Conservation (phyloP, 2,113 vertebrate genomes). For the Dendrocopos noguchii region DNA sequence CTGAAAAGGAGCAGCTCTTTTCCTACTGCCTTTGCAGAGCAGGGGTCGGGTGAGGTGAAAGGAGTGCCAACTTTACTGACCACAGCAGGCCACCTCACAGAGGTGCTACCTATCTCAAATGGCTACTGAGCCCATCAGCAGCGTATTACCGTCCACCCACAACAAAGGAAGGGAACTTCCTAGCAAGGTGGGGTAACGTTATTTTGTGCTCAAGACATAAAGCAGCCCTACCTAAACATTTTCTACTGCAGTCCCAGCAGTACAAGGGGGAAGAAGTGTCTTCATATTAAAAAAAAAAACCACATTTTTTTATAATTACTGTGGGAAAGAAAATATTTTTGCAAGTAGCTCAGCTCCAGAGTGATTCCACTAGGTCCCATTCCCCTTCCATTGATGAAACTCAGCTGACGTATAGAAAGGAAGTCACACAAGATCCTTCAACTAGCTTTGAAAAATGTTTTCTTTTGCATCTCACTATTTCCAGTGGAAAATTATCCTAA, state of each 20-base stretch:
- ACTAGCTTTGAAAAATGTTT: background rate
- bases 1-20: background rate
- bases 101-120: background rate
- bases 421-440: background rate
- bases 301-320: background rate
- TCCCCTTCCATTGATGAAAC: background rate
- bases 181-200: background rate
- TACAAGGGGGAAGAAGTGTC: background rate
- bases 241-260: background rate
- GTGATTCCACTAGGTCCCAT: background rate
- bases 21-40: background rate
- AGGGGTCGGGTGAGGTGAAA: background rate
- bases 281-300: background rate
- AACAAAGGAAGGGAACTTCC: background rate
- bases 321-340: background rate
- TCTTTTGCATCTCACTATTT: background rate
- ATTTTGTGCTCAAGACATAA: background rate
- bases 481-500: conserved; percentile 34
- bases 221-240: background rate
- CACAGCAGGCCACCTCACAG: background rate
- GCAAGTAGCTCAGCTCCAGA: background rate
- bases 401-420: background rate
- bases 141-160: background rate
- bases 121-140: background rate
- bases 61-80: background rate